Conservation (phyloP, 2,888 invertebrate species). For the Choreutis nemorana region DNA sequence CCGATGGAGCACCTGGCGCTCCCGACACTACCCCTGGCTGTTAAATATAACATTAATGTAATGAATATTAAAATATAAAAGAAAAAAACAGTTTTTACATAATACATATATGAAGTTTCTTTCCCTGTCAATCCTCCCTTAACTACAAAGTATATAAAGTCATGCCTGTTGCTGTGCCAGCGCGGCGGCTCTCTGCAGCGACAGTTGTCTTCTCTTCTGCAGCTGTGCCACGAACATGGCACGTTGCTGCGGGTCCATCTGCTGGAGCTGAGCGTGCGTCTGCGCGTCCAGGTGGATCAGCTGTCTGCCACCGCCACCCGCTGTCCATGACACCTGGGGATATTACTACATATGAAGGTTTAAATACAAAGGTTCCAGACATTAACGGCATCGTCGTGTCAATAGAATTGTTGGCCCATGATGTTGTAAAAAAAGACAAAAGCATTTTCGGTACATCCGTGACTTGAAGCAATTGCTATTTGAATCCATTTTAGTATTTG, state of each 20-base stretch:
- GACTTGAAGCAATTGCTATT: too few species aligned
- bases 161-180: slow-evolving; percentile 50
- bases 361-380: too few species aligned
- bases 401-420: too few species aligned
- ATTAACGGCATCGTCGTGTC: too few species aligned
- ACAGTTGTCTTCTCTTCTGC: slow-evolving; percentile 69
- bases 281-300: slow-evolving; percentile 84
- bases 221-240: slow-evolving; percentile 82
- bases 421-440: too few species aligned
- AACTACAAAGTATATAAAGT: not conserved
- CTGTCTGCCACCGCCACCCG: slow-evolving; percentile 66
- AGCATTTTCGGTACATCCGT: too few species aligned
- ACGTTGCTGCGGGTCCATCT: slow-evolving; percentile 81
- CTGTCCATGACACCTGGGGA: slow-evolving; percentile 54
- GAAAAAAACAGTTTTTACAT: too few species aligned
- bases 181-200: slow-evolving; percentile 58
- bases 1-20: slow-evolving; percentile 40
- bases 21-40: slow-evolving; percentile 43
- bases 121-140: not conserved
- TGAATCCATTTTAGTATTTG: too few species aligned
- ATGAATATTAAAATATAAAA: not conserved
- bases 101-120: not conserved
- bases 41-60: slow-evolving; percentile 13
- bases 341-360: too few species aligned
- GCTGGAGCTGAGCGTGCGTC: slow-evolving; percentile 83